Evolutionary conservation across 1,140 invertebrate genomes (phyloP), one percentile per base, ranked within the genome.

Genomic region (Popillia japonica): DNA sequence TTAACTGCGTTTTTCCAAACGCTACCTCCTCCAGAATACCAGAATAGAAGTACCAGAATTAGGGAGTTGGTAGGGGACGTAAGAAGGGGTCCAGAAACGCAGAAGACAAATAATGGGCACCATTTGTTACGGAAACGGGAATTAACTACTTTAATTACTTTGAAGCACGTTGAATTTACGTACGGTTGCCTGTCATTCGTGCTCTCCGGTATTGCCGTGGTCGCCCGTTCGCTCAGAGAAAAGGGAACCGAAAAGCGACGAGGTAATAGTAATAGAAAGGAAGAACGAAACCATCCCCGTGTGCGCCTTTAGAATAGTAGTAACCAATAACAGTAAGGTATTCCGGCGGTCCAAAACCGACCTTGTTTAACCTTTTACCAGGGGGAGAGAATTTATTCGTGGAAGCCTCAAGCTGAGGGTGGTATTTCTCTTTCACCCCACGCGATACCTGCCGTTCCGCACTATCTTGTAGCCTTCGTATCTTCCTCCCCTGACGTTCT

Each of bases 91-190:
- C n/a, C n/a, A n/a, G n/a, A 48, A n/a, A 48, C 44, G 44, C 17
- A 75, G 80, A 78, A 81, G 81, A 84, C 81, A 81, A 85, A 81
- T 85, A 85, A 85, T 83, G 80, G 83, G 40, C 64, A 79, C 77
- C 83, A 83, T 85, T 85, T 81, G 84, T 85, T 85, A 82, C 82
- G 83, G 82, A 83, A 83, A 78, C 80, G 81, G n/a, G 80, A 86
- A 86, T 86, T 86, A 86, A 86, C 85, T 86, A 84, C 84, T 85
- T 86, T 86, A 86, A 86, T 86, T 86, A 86, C 84, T 86, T 86
- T 81, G 85, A 83, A 84, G 85, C 84, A 85, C 83, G 82, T 85
- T 84, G 80, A 84, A 86, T 86, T 86, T 86, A 86, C 83, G 83
- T 83, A 83, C 78, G 82, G 11, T 79, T 81, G 76, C 78, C 80